phyloP scores from a whole-genome alignment of 2,888 invertebrate species.

The Stegophylla sp. region DNA sequence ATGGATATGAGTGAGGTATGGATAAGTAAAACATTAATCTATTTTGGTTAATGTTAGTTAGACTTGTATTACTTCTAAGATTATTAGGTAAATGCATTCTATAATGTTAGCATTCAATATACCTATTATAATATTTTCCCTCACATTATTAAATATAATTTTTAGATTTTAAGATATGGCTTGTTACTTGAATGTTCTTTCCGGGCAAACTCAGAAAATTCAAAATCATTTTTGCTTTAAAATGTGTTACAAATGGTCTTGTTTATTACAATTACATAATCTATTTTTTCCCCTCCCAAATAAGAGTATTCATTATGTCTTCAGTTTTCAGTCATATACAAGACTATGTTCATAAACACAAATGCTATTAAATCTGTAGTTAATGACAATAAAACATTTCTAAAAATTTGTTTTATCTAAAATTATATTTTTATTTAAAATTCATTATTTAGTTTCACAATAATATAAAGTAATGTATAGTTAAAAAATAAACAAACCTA shows the following conservation, averaged over 20 bases:
- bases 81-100: constrained; percentile 4
- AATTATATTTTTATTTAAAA: not conserved
- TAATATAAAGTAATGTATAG: not conserved
- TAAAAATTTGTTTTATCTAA: not conserved
- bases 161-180: constrained; percentile 19
- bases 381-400: not conserved
- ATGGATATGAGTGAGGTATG: constrained; percentile 78
- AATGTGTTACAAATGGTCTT: not conserved
- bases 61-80: constrained; percentile 2
- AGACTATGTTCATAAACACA: not conserved
- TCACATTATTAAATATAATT: not conserved
- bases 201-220: constrained; percentile 26
- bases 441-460: not conserved
- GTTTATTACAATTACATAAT: not conserved
- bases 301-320: not conserved
- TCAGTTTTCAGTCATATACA: not conserved
- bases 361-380: not conserved
- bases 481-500: too few relatives aligned
- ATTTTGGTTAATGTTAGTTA: constrained; percentile 38
- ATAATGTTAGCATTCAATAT: constrained; percentile 24
- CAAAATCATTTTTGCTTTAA: constrained; percentile 17
- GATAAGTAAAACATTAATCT: constrained; percentile 31
- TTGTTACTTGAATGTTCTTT: constrained; percentile 18
- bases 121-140: not conserved
- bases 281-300: not conserved